A percentile compares a stretch with the other conserved stretches of the same genome.
These are phyloP conservation scores for Linyphia triangularis DNA, from an alignment of 2,888 invertebrate species.

Conservation along the genomic window DNA sequence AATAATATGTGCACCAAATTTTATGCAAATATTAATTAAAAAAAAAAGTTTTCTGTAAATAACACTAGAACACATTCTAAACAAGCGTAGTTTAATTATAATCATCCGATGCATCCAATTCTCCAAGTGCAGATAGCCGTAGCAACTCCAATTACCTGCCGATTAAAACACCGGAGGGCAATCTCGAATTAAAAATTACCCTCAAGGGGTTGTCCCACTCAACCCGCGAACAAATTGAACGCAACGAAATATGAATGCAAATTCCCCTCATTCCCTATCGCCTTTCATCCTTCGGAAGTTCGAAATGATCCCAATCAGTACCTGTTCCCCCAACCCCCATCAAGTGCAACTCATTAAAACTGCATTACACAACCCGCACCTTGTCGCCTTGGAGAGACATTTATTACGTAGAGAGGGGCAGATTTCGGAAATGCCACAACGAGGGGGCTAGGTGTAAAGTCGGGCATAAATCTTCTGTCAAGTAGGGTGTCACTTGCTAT, in stretches of 20 bases:
- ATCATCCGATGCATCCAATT: no score
- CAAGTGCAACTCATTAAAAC: conserved; percentile 70
- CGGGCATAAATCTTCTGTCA: conserved; percentile 60
- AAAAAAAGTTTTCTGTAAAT: no score
- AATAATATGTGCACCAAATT: no score
- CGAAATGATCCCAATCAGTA: conserved; percentile 58
- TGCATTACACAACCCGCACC: conserved; percentile 66
- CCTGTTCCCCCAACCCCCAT: conserved; percentile 41
- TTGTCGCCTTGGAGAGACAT: conserved; percentile 54
- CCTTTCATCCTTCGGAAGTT: conserved; percentile 4
- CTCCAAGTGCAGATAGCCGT: no score
- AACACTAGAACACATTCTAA: no score
- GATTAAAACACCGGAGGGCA: conserved; percentile 41
- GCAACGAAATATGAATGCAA: conserved; percentile 52
- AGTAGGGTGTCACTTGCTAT: conserved; percentile 54
- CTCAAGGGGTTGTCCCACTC: not conserved
- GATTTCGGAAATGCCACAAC: conserved; percentile 51
- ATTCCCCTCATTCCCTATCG: not conserved
- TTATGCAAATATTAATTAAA: no score
- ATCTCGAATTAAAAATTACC: conserved; percentile 47
- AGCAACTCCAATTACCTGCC: not conserved
- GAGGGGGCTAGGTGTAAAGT: conserved; percentile 47
- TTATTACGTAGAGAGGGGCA: conserved; percentile 51
- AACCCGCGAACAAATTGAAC: conserved; percentile 30
- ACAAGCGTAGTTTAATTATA: no score